Evolutionary conservation across 2,888 invertebrate species (phyloP), one percentile per base, ranked within the genome.

Genomic region (Teleogryllus oceanicus): DNA sequence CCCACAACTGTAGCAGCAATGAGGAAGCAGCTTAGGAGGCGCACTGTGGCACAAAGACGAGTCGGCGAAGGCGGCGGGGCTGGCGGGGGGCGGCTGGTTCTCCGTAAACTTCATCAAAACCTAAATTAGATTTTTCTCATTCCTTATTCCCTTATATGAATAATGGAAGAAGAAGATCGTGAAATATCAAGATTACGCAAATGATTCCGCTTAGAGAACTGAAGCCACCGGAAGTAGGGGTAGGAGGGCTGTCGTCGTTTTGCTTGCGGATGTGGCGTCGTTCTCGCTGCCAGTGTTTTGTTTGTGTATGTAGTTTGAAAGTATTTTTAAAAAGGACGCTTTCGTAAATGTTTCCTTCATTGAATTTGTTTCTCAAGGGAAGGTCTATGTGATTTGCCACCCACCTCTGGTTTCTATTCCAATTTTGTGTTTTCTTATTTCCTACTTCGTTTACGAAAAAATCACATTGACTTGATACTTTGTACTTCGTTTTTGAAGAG

Each of bases 101-200:
- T 62, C n/a, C 62, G 62, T 62, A 62, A 62, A 62, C 62, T 62
- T 62, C 62, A 62, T 62, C 62, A 62, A 62, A 62, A 62, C 62
- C 62, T 62, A 62, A 62, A 62, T 62, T 62, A 62, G 62, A 62
- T 62, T 62, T 62, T 62, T 62, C 62, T 62, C 62, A 62, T 62
- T 62, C n/a, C 62, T 62, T 62, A 62, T 62, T 62, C 62, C 62
- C 62, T 62, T 62, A 62, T 62, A 62, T 62, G 62, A 62, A 62
- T 62, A 62, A 62, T 62, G 62, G 62, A 62, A 62, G 62, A 62
- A 62, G 62, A 62, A 62, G 62, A 62, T 62, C 16, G 62, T 62
- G 62, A 62, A 62, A 62, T 62, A n/a, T 62, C 62, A 62, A 62
- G 62, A 62, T 62, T 62, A 62, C 16, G 62, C 62, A 62, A n/a